Conservation (phyloP, 2,113 vertebrate genomes). For the Boleophthalmus pectinirostris region DNA sequence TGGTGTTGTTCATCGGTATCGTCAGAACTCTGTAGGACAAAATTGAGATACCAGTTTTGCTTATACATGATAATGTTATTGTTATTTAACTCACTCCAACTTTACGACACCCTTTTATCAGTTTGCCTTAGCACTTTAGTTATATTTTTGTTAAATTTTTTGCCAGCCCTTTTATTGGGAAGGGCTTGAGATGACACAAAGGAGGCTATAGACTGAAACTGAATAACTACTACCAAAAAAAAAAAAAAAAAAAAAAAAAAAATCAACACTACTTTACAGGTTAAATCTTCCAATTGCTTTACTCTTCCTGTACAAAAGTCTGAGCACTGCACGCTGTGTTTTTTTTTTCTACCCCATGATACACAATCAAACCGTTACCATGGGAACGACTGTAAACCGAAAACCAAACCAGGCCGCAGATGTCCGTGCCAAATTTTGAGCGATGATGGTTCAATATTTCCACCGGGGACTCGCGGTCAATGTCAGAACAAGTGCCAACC, state of each 20-base stretch:
- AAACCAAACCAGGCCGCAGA: constrained; percentile 21
- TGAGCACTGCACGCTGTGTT: not conserved
- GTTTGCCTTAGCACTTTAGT: constrained; percentile 70
- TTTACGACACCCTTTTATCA: constrained; percentile 43
- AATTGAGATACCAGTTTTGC: constrained; percentile 37
- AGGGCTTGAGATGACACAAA: constrained; percentile 56
- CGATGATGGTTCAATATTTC: constrained; percentile 66
- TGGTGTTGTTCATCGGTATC: constrained; percentile 37
- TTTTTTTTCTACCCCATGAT: not conserved
- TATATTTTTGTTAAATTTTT: constrained; percentile 8
- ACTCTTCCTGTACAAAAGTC: not conserved
- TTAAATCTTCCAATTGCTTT: not conserved
- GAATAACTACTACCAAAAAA: constrained; percentile 34
- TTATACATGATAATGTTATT: constrained; percentile 12
- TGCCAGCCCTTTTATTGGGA: constrained; percentile 41
- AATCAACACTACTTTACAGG: constrained; percentile 26
- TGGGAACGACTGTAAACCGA: not conserved
- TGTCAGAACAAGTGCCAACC: constrained; percentile 79
- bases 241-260: not conserved
- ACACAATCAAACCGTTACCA: not conserved
- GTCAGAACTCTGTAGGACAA: constrained; percentile 21
- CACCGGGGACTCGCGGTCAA: constrained; percentile 63
- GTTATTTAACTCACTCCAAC: constrained; percentile 24
- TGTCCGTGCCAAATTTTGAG: constrained; percentile 54
- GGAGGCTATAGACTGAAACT: constrained; percentile 30